phyloP scores from a whole-genome alignment of 2,797 vertebrate species.

The Enteromius mattozi region DNA sequence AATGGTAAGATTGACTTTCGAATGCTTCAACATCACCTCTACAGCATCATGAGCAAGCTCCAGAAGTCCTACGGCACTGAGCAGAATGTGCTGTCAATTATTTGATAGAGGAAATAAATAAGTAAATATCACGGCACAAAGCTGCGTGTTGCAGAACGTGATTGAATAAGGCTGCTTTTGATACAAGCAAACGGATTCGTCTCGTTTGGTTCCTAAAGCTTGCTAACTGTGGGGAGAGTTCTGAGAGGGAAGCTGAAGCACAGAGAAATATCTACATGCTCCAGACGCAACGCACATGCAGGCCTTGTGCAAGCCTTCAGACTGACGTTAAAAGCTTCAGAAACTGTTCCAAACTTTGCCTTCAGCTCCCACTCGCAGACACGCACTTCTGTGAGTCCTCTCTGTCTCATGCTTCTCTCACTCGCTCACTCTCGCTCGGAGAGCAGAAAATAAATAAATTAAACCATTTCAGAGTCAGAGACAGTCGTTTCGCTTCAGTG shows the following conservation, averaged over 20 bases:
- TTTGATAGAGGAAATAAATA: slow-evolving; percentile 54
- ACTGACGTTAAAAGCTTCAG: slow-evolving; percentile 44
- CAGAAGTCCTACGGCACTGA: slow-evolving; percentile 10
- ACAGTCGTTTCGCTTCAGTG: slow-evolving; percentile 52
- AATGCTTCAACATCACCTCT: slow-evolving; percentile 23
- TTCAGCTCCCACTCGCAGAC: slow-evolving; percentile 32
- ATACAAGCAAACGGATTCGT: slow-evolving; percentile 40
- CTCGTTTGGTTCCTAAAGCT: slow-evolving; percentile 37
- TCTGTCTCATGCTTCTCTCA: slow-evolving; percentile 31
- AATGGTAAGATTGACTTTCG: slow-evolving; percentile 32
- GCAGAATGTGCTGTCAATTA: slow-evolving; percentile 44
- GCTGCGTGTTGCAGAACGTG: slow-evolving; percentile 11
- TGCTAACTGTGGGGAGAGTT: slow-evolving; percentile 23
- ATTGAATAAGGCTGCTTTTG: slow-evolving; percentile 41
- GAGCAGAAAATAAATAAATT: slow-evolving; percentile 53
- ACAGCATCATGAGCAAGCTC: not conserved
- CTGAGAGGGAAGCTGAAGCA: slow-evolving; percentile 17
- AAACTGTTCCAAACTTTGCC: slow-evolving; percentile 42
- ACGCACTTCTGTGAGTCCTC: not conserved
- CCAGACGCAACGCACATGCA: slow-evolving; percentile 15
- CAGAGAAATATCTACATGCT: slow-evolving; percentile 21
- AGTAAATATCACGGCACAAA: slow-evolving; percentile 26
- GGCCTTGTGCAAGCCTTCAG: slow-evolving; percentile 16
- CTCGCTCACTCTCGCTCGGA: not conserved
- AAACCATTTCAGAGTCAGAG: slow-evolving; percentile 21